These are phyloP conservation scores for Hypotaenidia okinawae DNA, from an alignment of 2,797 vertebrate genomes.

Conservation along the genomic window DNA sequence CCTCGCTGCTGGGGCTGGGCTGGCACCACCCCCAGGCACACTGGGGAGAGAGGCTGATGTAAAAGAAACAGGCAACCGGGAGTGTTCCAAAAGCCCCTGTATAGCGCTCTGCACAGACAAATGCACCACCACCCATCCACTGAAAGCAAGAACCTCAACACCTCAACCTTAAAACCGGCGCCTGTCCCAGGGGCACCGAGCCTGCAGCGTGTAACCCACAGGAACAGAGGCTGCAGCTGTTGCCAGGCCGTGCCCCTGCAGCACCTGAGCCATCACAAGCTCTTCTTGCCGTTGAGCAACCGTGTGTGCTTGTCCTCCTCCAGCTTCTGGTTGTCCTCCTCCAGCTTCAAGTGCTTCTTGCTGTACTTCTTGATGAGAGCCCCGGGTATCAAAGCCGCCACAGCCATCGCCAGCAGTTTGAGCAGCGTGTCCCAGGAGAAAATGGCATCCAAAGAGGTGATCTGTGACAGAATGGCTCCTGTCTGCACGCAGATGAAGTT, in stretches of 20 bases:
- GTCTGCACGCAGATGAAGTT: slow-evolving; percentile 99
- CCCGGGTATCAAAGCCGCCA: slow-evolving; percentile 88
- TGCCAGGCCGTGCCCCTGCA: neutral
- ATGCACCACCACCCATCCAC: neutral
- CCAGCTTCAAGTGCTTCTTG: slow-evolving; percentile 79
- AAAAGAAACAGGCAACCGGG: neutral
- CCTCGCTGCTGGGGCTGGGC: neutral
- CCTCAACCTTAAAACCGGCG: slow-evolving; percentile 47
- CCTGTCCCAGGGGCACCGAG: neutral
- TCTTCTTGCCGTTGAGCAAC: slow-evolving; percentile 79
- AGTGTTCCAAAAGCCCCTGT: neutral
- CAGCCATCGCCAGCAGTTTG: slow-evolving; percentile 89
- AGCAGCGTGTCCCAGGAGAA: slow-evolving; percentile 90
- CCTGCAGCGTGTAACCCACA: slow-evolving; percentile 5
- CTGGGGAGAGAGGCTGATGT: neutral
- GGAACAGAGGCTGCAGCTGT: neutral
- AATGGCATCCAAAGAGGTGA: slow-evolving; percentile 91
- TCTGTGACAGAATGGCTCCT: slow-evolving; percentile 90
- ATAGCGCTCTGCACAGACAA: neutral
- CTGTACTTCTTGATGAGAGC: slow-evolving; percentile 88
- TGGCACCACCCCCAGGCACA: neutral
- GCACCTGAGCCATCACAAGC: slow-evolving; percentile 70
- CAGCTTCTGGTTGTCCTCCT: slow-evolving; percentile 58
- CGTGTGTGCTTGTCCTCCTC: slow-evolving; percentile 58
- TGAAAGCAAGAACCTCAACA: slow-evolving; percentile 6